Conservation (phyloP, 1,140 invertebrate species). For the Sipha flava region DNA sequence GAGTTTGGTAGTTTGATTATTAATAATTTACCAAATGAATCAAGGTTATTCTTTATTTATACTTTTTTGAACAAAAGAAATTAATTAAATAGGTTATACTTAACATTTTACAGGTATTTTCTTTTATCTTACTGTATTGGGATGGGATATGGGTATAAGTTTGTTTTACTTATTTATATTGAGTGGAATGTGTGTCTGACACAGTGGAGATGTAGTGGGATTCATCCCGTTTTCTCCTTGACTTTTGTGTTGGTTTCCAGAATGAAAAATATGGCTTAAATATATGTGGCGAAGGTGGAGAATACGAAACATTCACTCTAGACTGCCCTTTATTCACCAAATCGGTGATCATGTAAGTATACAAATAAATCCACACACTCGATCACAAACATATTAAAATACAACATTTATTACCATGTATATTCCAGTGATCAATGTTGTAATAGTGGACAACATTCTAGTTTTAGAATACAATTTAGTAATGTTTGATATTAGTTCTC, state of each 20-base stretch:
- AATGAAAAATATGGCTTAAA: constrained; percentile 91
- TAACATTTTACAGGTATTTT: neutral
- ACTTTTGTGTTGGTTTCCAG: constrained; percentile 46
- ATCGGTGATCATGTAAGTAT: constrained; percentile 78
- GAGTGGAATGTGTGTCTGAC: constrained; percentile 1
- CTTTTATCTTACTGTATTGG: neutral
- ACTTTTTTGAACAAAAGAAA: neutral
- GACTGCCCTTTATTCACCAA: constrained; percentile 94
- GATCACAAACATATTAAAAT: constrained; percentile 33
- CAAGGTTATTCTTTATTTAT: neutral
- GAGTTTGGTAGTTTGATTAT: neutral
- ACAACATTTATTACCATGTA: constrained; percentile 27
- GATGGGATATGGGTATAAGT: neutral
- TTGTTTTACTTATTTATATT: neutral
- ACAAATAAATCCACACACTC: constrained; percentile 34
- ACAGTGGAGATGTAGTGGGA: constrained; percentile 1
- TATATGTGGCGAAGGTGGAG: constrained; percentile 97
- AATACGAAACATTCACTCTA: constrained; percentile 96
- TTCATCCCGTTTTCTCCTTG: constrained; percentile 33
- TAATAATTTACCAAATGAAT: neutral
- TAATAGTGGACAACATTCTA: constrained; percentile 22
- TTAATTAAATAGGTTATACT: neutral
- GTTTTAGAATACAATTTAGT: constrained; percentile 16
- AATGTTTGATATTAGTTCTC: neutral
- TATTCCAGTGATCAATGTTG: neutral